phyloP scores from a whole-genome alignment of 2,888 invertebrate genomes.

The Cerceris rybyensis region DNA sequence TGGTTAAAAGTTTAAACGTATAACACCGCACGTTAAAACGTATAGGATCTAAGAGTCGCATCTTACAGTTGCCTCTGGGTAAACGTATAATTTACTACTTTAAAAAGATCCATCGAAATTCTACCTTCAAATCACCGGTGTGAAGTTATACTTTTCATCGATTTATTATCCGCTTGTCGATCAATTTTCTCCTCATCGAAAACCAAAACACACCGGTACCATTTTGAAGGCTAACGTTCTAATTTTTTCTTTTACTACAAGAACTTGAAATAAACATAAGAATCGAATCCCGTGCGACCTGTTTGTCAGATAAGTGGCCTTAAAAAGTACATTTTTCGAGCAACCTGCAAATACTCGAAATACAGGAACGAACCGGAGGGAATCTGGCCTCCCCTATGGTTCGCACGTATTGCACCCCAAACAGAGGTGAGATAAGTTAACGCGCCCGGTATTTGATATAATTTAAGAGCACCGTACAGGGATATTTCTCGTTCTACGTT shows the following conservation, averaged over 20 bases:
- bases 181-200: background rate
- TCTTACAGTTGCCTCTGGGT: constrained; percentile 59
- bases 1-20: constrained; percentile 59
- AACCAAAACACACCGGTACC: too few species aligned
- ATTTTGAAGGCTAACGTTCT: too few species aligned
- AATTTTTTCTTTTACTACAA: too few species aligned
- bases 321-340: constrained; percentile 62
- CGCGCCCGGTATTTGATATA: constrained; percentile 66
- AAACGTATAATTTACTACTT: constrained; percentile 62
- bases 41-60: constrained; percentile 56
- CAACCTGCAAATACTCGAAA: constrained; percentile 62
- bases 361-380: constrained; percentile 45
- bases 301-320: constrained; percentile 33
- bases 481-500: background rate
- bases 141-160: background rate
- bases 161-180: constrained; percentile 12
- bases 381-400: constrained; percentile 24
- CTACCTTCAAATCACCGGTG: background rate
- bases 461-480: constrained; percentile 52
- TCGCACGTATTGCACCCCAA: constrained; percentile 50
- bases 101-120: constrained; percentile 20
- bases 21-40: constrained; percentile 47
- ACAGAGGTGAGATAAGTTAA: constrained; percentile 54
- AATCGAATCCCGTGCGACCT: constrained; percentile 45
- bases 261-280: background rate